A percentile compares a stretch with the other conserved stretches of the same genome.
phyloP scores from a whole-genome alignment of 2,888 invertebrate species.

The Melolontha melolontha region DNA sequence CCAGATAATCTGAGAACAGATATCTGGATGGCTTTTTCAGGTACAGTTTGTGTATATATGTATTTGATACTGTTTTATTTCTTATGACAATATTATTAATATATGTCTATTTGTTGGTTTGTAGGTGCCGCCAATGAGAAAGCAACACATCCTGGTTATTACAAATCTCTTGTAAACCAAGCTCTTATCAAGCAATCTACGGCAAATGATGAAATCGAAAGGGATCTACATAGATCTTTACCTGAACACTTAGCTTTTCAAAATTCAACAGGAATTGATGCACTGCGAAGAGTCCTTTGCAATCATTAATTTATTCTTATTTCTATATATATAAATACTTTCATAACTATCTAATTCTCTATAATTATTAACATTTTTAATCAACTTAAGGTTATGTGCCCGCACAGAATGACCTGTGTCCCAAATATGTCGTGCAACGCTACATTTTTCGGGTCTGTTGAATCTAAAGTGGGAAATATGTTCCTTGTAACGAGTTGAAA shows the following conservation, averaged over 20 bases:
- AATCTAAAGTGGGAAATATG: too few species aligned
- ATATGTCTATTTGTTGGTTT: slow-evolving; percentile 31
- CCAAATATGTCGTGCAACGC: too few species aligned
- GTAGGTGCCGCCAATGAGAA: slow-evolving; percentile 83
- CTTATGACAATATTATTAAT: neutral
- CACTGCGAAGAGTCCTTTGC: slow-evolving; percentile 91
- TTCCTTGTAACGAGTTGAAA: too few species aligned
- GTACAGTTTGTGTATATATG: slow-evolving; percentile 48
- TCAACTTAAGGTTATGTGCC: too few species aligned
- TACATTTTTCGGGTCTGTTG: too few species aligned
- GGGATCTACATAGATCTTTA: slow-evolving; percentile 94
- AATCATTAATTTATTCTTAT: too few species aligned
- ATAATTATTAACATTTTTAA: too few species aligned
- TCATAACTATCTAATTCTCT: too few species aligned
- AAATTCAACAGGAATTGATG: slow-evolving; percentile 87
- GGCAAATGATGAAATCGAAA: slow-evolving; percentile 96
- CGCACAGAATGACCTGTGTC: too few species aligned
- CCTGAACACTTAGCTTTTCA: slow-evolving; percentile 99
- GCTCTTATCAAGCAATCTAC: slow-evolving; percentile 77
- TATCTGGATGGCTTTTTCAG: slow-evolving; percentile 96
- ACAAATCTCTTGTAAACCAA: slow-evolving; percentile 84
- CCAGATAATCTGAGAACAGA: slow-evolving; percentile 91
- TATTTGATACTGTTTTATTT: neutral
- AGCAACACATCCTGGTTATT: slow-evolving; percentile 88
- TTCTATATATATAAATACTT: too few species aligned